phyloP scores from a whole-genome alignment of 1,140 invertebrate species.

The Vanessa atalanta region DNA sequence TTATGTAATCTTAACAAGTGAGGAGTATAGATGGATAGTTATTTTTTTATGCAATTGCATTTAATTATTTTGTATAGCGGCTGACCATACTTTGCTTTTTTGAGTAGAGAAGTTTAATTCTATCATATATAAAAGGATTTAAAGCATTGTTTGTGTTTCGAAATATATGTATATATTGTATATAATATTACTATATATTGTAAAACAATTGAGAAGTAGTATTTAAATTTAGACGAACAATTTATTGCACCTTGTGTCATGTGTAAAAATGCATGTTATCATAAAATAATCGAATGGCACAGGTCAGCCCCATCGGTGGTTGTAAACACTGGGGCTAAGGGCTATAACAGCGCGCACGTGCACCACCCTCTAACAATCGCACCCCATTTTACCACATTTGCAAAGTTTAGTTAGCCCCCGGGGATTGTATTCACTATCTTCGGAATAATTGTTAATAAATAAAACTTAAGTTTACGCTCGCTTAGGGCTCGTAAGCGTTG shows the following conservation, averaged over 20 bases:
- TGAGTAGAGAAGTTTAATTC: too few relatives aligned
- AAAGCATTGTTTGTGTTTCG: too few relatives aligned
- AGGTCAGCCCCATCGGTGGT: conserved; percentile 65
- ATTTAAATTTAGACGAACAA: not conserved
- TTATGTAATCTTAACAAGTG: not conserved
- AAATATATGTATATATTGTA: too few relatives aligned
- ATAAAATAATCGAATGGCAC: conserved; percentile 49
- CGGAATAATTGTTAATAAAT: conserved; percentile 71
- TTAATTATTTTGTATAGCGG: too few relatives aligned
- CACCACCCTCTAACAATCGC: conserved; percentile 41
- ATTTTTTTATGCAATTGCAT: not conserved
- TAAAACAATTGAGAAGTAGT: too few relatives aligned
- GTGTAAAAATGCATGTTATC: conserved; percentile 36
- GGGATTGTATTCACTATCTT: conserved; percentile 54
- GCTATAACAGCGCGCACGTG: conserved; percentile 71
- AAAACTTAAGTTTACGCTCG: conserved; percentile 59
- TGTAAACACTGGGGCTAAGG: conserved; percentile 47
- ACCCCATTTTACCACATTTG: conserved; percentile 65
- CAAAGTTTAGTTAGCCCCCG: conserved; percentile 61
- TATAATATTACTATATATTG: too few relatives aligned
- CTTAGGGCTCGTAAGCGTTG: conserved; percentile 38
- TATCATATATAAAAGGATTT: too few relatives aligned
- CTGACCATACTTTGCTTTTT: too few relatives aligned
- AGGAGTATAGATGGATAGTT: not conserved
- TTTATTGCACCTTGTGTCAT: conserved; percentile 11